Percentiles rank a stretch among this genome's conserved stretches.
Evolutionary conservation across 2,888 invertebrate species (phyloP).

Genomic region (Penaeus monodon): DNA sequence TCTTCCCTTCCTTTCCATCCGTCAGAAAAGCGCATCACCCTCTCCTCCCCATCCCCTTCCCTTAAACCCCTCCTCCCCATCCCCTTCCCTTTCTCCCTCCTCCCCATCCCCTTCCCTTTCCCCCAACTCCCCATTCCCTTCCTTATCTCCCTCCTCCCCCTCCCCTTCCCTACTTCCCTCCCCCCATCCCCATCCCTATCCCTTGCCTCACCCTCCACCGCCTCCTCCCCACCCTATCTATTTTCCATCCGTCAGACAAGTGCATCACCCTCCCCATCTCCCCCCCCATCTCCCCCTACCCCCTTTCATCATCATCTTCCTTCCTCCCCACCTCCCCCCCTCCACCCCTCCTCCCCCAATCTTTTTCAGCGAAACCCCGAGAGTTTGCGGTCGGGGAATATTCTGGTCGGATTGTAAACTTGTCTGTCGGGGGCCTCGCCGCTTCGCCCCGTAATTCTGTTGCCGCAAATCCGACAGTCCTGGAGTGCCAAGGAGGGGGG

Average conservation of each 20-base stretch:
- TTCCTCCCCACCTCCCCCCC: background rate
- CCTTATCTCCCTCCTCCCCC: background rate
- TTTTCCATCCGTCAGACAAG: background rate
- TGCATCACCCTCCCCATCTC: background rate
- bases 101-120: background rate
- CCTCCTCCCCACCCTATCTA: background rate
- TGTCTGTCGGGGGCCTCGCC: too few species aligned
- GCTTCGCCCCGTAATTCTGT: too few species aligned
- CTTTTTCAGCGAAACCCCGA: background rate
- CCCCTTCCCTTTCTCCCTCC: background rate
- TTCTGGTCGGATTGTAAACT: too few species aligned
- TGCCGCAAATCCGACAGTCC: too few species aligned
- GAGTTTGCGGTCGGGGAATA: too few species aligned
- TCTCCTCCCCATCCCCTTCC: too few species aligned
- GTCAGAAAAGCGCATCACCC: too few species aligned
- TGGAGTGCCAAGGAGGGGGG: too few species aligned
- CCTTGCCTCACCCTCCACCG: background rate
- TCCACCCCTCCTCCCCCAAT: background rate
- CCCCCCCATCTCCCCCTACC: background rate
- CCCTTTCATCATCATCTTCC: background rate
- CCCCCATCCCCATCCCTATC: background rate
- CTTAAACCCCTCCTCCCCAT: background rate
- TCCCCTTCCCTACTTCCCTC: background rate
- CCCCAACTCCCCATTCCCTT: background rate
- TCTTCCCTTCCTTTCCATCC: too few species aligned